Base-by-base conservation (phyloP, 2,888 invertebrate species). In the Caenorhabditis virilis region DNA sequence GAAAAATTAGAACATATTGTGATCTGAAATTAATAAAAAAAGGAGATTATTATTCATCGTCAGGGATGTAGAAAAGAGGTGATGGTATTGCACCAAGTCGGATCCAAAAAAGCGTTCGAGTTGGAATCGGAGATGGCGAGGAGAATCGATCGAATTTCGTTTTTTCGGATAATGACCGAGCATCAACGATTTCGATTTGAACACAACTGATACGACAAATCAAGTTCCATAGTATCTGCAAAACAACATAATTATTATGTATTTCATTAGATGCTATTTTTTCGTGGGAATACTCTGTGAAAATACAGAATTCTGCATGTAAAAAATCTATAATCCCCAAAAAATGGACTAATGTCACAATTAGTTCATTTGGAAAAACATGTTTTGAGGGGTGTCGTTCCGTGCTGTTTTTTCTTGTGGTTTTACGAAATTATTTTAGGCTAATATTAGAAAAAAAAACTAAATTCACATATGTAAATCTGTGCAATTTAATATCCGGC, bases 161-260 rank as follows among this genome's bases (percentile, higher is more conserved):
- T 15, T 46, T 39, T 50, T 59, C 59, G 5, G 67, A 61, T 7
- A 61, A 51, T 13, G 35, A 35, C 11, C 63, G 63, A 2, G 60
- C 60, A 33, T 71, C 67, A 43, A 62, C 47, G 18, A 71, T 52
- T 23, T 67, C 64, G 30, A 71, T 55, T 6, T 54, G 38, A 13
- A 64, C 43, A 23, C 51, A 61, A 23, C 61, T 59, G 42, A 63
- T 57, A 26, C 71, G 71, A 20, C 55, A 55, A 11, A 67, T 23
- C 25, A 71, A 41, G 42, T 64, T 61, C 71, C 71, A 71, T 5
- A 64, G 45, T 7, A 63, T 59, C 71, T 71, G 66, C 43, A 70
- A 64, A 23, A 22, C 13, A 27, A 41, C 22, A 39, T 6, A 18
- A 2, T 27, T 27, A 27, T 30, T 27, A 47, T 23, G 16, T 27